Evolutionary conservation across 1,140 invertebrate species (phyloP).

Genomic region (Archivesica marissinica): DNA sequence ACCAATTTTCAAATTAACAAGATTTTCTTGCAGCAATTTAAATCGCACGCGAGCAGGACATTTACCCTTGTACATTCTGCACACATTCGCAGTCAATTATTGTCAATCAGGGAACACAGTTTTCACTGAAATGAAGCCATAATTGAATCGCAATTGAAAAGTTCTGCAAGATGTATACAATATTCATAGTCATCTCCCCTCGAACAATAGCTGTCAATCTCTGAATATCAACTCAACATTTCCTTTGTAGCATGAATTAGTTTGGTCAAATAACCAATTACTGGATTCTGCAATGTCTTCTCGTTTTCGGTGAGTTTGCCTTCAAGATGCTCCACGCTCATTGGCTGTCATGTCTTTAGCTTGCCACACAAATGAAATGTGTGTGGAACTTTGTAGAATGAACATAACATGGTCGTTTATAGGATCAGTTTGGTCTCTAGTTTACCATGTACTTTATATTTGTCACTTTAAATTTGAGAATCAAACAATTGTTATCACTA

Average conservation of each 20-base stretch:
- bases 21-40: neutral
- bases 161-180: constrained; percentile 18
- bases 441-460: too few species aligned
- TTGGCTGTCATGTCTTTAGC: neutral
- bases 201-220: constrained; percentile 49
- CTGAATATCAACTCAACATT: neutral
- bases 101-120: constrained; percentile 2
- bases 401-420: too few species aligned
- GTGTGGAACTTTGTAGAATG: too few species aligned
- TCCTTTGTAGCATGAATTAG: constrained; percentile 50
- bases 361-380: too few species aligned
- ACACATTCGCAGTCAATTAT: constrained; percentile 31
- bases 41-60: neutral
- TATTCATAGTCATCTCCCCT: constrained; percentile 28
- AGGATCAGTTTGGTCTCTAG: too few species aligned
- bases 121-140: constrained; percentile 13
- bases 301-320: constrained; percentile 20
- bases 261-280: constrained; percentile 60
- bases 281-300: neutral
- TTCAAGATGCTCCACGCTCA: neutral
- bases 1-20: constrained; percentile 8
- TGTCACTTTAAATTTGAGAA: too few species aligned
- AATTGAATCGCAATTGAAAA: constrained; percentile 37
- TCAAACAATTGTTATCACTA: too few species aligned
- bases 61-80: neutral